These are phyloP conservation scores for Pectinophora gossypiella DNA, from an alignment of 1,140 invertebrate genomes.

Conservation along the genomic window DNA sequence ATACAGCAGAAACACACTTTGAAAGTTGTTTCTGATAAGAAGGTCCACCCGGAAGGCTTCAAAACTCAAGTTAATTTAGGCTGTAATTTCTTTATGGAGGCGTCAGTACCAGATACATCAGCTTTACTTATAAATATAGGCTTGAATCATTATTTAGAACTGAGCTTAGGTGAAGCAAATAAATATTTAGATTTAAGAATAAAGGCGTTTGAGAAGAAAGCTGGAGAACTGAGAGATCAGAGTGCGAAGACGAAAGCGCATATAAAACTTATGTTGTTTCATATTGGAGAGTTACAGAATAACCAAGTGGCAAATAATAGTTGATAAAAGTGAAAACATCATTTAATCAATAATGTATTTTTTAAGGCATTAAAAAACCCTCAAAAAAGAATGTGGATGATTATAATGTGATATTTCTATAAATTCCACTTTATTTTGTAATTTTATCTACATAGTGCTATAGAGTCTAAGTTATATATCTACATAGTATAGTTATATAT, in stretches of 20 bases:
- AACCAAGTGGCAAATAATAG: slow-evolving; percentile 4
- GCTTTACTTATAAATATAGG: slow-evolving; percentile 85
- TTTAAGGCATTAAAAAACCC: too few species aligned
- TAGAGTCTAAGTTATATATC: too few species aligned
- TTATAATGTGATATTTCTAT: too few species aligned
- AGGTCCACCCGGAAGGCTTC: slow-evolving; percentile 75
- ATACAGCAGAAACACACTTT: slow-evolving; percentile 81
- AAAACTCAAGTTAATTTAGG: slow-evolving; percentile 89
- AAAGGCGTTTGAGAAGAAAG: slow-evolving; percentile 78
- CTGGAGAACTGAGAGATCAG: slow-evolving; percentile 78
- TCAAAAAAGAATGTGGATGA: too few species aligned
- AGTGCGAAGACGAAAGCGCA: slow-evolving; percentile 84
- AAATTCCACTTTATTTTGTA: too few species aligned
- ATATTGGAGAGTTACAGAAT: slow-evolving; percentile 76
- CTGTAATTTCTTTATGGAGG: slow-evolving; percentile 85
- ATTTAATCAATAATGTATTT: neutral
- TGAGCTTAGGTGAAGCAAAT: slow-evolving; percentile 82
- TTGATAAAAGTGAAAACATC: neutral
- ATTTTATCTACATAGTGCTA: too few species aligned
- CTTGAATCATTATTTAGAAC: slow-evolving; percentile 84
- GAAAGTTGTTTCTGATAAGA: slow-evolving; percentile 76
- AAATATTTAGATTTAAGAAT: slow-evolving; percentile 83
- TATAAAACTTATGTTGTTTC: slow-evolving; percentile 86
- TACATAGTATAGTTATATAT: too few species aligned
- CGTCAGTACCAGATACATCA: slow-evolving; percentile 81